Percentiles rank a stretch among this genome's conserved stretches.
Evolutionary conservation across 2,113 vertebrate species (phyloP).

Genomic region (Hypomesus transpacificus): DNA sequence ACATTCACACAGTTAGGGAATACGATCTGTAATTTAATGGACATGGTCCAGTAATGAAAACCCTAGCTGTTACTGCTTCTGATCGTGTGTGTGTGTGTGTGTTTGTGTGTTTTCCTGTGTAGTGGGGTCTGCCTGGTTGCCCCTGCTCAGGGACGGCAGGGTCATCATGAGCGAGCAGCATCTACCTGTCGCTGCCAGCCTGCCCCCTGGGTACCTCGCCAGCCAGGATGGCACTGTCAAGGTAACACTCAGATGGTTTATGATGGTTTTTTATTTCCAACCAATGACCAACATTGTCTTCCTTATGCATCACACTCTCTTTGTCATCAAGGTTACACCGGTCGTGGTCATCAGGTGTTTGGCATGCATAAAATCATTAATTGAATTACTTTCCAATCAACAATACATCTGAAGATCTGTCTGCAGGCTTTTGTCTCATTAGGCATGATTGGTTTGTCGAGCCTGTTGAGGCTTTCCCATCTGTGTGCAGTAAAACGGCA

Average conservation of each 20-base stretch:
- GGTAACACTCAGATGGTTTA: slow-evolving; percentile 63
- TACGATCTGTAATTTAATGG: no score
- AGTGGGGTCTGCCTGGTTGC: slow-evolving; percentile 96
- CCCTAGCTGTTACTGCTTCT: neutral
- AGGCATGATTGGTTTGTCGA: slow-evolving; percentile 26
- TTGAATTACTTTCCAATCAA: neutral
- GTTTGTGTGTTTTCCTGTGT: neutral
- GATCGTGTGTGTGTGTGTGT: slow-evolving; percentile 4
- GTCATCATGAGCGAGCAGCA: slow-evolving; percentile 88
- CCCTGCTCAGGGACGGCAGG: slow-evolving; percentile 89
- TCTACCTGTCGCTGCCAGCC: slow-evolving; percentile 82
- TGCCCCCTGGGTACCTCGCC: slow-evolving; percentile 85
- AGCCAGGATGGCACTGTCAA: slow-evolving; percentile 81
- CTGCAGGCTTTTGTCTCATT: slow-evolving; percentile 11
- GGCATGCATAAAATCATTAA: neutral
- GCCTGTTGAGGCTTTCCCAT: slow-evolving; percentile 4
- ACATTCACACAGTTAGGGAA: no score
- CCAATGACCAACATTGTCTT: neutral
- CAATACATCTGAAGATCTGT: slow-evolving; percentile 7
- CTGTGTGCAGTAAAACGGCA: slow-evolving; percentile 22
- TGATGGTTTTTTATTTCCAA: neutral
- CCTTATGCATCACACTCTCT: neutral
- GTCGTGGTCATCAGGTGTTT: neutral
- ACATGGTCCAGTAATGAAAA: no score
- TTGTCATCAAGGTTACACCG: neutral